Conservation (phyloP, 1,140 invertebrate species). For the Aporrectodea caliginosa region DNA sequence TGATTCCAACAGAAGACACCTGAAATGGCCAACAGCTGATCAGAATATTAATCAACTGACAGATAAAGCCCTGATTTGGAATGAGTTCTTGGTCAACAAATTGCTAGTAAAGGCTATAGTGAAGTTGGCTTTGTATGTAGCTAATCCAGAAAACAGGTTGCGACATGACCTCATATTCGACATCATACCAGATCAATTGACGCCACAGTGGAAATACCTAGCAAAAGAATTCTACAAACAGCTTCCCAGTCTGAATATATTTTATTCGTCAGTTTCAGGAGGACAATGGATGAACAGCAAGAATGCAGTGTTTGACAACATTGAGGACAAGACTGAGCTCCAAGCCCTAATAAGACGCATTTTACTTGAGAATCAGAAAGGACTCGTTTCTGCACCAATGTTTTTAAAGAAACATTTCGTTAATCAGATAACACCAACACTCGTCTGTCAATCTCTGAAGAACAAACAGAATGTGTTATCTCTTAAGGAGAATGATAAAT, state of each 20-base stretch:
- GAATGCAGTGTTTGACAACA: background rate
- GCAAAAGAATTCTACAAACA: background rate
- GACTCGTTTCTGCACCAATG: background rate
- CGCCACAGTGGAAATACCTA: background rate
- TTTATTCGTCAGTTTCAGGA: background rate
- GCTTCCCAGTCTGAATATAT: background rate
- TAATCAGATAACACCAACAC: background rate
- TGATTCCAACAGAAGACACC: conserved; percentile 24
- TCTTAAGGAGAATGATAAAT: conserved; percentile 9
- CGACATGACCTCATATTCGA: background rate
- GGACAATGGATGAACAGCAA: background rate
- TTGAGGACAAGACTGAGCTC: background rate
- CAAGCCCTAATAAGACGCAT: background rate
- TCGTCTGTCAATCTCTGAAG: conserved; percentile 2
- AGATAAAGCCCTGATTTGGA: conserved; percentile 25
- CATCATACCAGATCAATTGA: background rate
- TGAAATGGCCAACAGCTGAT: conserved; percentile 29
- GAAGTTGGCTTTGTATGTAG: background rate
- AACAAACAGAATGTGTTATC: background rate
- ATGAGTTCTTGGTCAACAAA: conserved; percentile 16
- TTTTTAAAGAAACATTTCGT: background rate
- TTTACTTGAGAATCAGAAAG: background rate
- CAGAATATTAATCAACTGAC: conserved; percentile 1
- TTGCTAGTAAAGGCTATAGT: background rate
- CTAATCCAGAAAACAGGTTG: background rate